These are phyloP conservation scores for Theretra japonica DNA, from an alignment of 2,888 invertebrate genomes.

Conservation along the genomic window DNA sequence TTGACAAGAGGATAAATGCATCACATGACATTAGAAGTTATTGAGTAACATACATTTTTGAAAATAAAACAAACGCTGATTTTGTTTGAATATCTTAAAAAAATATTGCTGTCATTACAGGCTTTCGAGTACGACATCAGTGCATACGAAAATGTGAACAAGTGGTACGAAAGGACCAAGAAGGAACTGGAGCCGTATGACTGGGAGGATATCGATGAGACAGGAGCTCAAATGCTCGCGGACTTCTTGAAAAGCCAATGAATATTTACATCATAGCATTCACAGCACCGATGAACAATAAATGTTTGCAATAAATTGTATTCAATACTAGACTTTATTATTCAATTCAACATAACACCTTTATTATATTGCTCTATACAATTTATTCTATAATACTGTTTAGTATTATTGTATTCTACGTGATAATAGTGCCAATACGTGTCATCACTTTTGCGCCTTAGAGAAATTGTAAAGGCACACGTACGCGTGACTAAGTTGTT, in stretches of 20 bases:
- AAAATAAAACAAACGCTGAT: background rate
- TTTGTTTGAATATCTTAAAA: background rate
- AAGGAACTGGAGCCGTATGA: conserved; percentile 86
- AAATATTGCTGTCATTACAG: conserved; percentile 63
- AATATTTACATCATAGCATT: background rate
- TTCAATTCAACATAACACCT: background rate
- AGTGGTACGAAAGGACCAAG: conserved; percentile 88
- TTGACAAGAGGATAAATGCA: too few species aligned
- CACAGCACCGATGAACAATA: conserved; percentile 4
- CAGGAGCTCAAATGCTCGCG: conserved; percentile 84
- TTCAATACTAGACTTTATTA: conserved; percentile 8
- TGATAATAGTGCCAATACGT: background rate
- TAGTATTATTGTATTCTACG: background rate
- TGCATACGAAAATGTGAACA: conserved; percentile 82
- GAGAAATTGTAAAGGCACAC: background rate
- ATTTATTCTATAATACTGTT: background rate
- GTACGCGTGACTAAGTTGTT: conserved; percentile 7
- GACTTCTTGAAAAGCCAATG: conserved; percentile 61
- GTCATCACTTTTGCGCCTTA: background rate
- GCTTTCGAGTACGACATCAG: conserved; percentile 83
- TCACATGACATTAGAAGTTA: background rate
- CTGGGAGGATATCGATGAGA: conserved; percentile 87
- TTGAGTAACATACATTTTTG: background rate
- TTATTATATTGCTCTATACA: background rate
- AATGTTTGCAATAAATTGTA: conserved; percentile 13